Evolutionary conservation across 2,113 vertebrate genomes (phyloP).

Genomic region (Poeciliopsis retropinna): DNA sequence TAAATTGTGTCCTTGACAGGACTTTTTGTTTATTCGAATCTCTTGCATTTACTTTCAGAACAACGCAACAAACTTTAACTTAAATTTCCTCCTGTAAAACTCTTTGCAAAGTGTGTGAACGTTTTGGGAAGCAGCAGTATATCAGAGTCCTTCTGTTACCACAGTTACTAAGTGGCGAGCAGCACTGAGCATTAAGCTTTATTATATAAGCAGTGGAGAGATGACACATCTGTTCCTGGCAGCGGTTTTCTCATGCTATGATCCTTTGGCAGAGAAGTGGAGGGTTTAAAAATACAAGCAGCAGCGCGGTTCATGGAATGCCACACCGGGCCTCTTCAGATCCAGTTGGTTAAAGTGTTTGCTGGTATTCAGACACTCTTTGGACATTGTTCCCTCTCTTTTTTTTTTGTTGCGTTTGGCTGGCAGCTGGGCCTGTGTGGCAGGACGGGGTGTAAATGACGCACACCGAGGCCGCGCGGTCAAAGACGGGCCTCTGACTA

Average conservation of each 20-base stretch:
- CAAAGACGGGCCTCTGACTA: conserved; percentile 86
- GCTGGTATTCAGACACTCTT: conserved; percentile 61
- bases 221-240: conserved; percentile 72
- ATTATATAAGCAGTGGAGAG: conserved; percentile 54
- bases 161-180: not conserved
- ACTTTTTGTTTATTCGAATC: not conserved
- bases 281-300: conserved; percentile 72
- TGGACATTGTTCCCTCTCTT: conserved; percentile 53
- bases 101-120: not conserved
- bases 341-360: conserved; percentile 36
- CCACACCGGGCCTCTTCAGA: conserved; percentile 51
- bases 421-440: conserved; percentile 48
- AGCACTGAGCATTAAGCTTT: conserved; percentile 18
- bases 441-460: conserved; percentile 84
- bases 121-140: not conserved
- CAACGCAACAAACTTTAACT: not conserved
- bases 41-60: not conserved
- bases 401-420: conserved; percentile 7
- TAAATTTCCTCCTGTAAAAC: not conserved
- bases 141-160: not conserved
- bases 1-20: no score
- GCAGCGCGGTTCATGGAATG: conserved; percentile 40
- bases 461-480: conserved; percentile 76
- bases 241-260: conserved; percentile 45
- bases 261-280: conserved; percentile 56